phyloP scores from a whole-genome alignment of 2,888 invertebrate genomes.

The Melieria omissa region DNA sequence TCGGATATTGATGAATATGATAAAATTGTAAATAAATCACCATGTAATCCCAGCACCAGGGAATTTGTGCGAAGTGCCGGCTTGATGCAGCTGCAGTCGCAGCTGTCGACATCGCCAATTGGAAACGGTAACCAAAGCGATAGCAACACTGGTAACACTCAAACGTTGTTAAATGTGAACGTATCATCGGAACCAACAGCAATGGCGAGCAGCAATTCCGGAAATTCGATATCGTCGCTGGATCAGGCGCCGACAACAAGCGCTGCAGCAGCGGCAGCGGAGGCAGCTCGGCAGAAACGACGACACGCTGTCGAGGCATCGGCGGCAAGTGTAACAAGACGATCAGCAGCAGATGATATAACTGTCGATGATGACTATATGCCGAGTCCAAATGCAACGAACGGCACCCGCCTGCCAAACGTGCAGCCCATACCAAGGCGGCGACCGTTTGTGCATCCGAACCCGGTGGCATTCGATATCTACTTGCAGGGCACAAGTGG shows the following conservation, averaged over 20 bases:
- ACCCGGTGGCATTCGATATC: constrained; percentile 20
- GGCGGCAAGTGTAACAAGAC: background rate
- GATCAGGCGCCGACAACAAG: constrained; percentile 17
- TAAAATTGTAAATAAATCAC: constrained; percentile 20
- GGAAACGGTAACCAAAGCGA: background rate
- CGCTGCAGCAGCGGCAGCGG: background rate
- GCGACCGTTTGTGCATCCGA: constrained; percentile 10
- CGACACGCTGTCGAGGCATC: background rate
- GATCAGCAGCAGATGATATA: background rate
- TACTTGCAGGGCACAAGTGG: constrained; percentile 30
- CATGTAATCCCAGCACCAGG: background rate
- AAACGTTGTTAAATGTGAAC: background rate
- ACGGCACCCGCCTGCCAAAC: constrained; percentile 31
- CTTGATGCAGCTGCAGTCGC: no score
- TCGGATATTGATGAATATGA: constrained; percentile 15
- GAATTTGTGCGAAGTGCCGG: no score
- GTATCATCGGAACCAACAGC: background rate
- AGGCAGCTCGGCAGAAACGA: background rate
- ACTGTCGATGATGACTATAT: constrained; percentile 3
- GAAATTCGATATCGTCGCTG: background rate
- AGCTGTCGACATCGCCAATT: background rate
- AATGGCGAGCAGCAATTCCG: background rate
- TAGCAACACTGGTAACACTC: background rate
- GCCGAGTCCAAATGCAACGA: constrained; percentile 27
- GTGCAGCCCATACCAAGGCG: constrained; percentile 33